Percentiles rank a stretch among this genome's conserved stretches.
Conservation (phyloP, 2,888 invertebrate genomes). For the Mythimna ferrago region DNA sequence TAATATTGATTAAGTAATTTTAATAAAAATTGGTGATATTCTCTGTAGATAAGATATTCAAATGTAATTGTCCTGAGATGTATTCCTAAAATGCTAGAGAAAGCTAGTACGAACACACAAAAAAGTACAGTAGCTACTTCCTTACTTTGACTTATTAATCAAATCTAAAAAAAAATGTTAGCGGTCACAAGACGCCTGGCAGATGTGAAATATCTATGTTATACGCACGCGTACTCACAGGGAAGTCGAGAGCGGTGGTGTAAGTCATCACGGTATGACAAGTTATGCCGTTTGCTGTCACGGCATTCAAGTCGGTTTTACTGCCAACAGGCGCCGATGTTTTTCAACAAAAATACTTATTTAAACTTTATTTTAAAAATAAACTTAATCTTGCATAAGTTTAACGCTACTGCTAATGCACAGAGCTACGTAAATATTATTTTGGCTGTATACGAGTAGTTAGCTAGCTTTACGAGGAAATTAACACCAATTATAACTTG, state of each 20-base stretch:
- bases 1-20: conserved; percentile 44
- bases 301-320: too few species aligned
- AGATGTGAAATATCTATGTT: too few species aligned
- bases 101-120: neutral
- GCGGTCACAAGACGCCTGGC: too few species aligned
- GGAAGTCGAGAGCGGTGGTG: too few species aligned
- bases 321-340: too few species aligned
- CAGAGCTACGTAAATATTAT: neutral
- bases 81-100: conserved; percentile 8
- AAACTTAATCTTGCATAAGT: neutral
- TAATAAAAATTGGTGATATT: conserved; percentile 30
- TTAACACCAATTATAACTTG: neutral
- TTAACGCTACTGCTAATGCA: neutral
- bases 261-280: too few species aligned
- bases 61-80: conserved; percentile 5
- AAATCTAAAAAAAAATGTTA: neutral
- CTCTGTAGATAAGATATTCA: conserved; percentile 22
- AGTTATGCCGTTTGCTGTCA: too few species aligned
- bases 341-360: neutral
- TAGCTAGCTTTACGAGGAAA: conserved; percentile 1
- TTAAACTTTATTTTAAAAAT: neutral
- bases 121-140: neutral
- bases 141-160: neutral
- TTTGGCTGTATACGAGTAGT: conserved; percentile 9
- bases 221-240: too few species aligned